Percentiles rank a stretch among this genome's conserved stretches.
Conservation (phyloP, 2,797 vertebrate genomes). For the Coracias cyanogaster region DNA sequence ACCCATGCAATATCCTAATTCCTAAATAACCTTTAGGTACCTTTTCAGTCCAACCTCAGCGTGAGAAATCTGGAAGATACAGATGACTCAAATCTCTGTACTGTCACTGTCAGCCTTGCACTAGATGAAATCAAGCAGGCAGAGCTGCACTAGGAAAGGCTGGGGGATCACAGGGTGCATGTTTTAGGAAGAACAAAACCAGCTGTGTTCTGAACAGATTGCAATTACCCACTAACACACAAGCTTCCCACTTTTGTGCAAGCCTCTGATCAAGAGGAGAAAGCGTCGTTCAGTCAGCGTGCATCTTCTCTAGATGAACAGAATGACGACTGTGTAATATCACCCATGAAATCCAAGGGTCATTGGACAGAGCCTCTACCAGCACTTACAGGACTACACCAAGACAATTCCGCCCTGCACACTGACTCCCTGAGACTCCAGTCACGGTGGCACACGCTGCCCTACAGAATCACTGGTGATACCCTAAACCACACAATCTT, state of each 20-base stretch:
- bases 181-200: not conserved
- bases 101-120: not conserved
- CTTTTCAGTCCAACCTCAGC: not conserved
- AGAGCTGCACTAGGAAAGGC: not conserved
- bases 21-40: not conserved
- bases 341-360: not conserved
- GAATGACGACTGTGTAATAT: not conserved
- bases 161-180: not conserved
- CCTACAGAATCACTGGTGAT: not conserved
- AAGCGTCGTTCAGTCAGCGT: not conserved
- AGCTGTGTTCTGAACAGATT: not conserved
- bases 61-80: not conserved
- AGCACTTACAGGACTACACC: not conserved
- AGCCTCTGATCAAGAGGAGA: not conserved
- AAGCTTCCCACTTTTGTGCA: not conserved
- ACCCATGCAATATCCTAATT: not conserved
- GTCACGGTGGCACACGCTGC: not conserved
- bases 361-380: fast-evolving
- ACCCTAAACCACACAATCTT: not conserved
- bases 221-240: not conserved
- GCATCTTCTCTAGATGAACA: not conserved
- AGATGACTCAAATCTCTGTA: not conserved
- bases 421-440: not conserved
- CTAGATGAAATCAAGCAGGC: not conserved
- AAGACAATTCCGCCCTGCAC: not conserved